phyloP scores from a whole-genome alignment of 1,140 invertebrate genomes.

The Orchestia grillus region DNA sequence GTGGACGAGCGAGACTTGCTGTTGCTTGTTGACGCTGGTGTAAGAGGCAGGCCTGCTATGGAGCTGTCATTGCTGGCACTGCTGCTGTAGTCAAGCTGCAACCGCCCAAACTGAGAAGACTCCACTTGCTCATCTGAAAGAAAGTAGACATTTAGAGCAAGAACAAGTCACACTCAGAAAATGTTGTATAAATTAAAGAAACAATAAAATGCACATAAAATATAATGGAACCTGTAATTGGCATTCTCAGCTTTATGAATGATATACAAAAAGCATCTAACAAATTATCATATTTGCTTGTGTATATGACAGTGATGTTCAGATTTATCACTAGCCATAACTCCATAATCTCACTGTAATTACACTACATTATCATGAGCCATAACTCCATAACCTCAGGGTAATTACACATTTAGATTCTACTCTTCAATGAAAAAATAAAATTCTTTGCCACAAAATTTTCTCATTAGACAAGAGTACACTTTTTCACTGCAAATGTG shows the following conservation, averaged over 20 bases:
- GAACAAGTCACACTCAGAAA: neutral
- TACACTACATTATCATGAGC: too few relatives aligned
- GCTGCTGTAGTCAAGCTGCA: slow-evolving; percentile 51
- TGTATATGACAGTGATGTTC: too few relatives aligned
- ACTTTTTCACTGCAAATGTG: too few relatives aligned
- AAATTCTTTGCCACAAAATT: too few relatives aligned
- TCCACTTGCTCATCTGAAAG: slow-evolving; percentile 44
- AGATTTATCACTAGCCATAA: too few relatives aligned
- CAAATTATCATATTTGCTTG: too few relatives aligned
- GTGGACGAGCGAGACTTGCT: neutral
- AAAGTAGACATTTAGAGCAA: neutral
- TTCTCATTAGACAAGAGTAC: too few relatives aligned
- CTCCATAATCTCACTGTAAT: too few relatives aligned
- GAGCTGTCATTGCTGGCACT: slow-evolving; percentile 51
- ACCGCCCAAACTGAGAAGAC: slow-evolving; percentile 16
- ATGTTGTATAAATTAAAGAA: neutral
- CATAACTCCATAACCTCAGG: too few relatives aligned
- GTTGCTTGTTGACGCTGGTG: slow-evolving; percentile 4
- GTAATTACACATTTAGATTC: too few relatives aligned
- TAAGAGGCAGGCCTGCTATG: neutral
- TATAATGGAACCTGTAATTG: neutral
- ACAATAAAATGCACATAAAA: neutral
- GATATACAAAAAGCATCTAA: neutral
- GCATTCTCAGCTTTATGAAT: neutral
- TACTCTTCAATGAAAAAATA: too few relatives aligned